phyloP scores from a whole-genome alignment of 2,113 vertebrate species.

The Steatornis caripensis region DNA sequence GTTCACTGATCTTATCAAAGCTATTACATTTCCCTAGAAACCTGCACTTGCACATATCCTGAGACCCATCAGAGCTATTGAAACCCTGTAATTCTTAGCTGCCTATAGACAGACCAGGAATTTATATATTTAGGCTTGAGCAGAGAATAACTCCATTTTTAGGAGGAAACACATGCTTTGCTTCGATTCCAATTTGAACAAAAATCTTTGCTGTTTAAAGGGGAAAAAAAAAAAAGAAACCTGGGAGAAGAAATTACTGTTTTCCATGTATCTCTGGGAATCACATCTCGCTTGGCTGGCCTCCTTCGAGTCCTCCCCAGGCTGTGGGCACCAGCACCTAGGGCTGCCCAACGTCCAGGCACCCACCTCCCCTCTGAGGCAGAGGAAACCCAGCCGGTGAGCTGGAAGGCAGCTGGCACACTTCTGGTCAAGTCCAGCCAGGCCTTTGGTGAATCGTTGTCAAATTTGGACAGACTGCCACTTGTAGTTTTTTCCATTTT shows the following conservation, averaged over 20 bases:
- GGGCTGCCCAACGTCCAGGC: not conserved
- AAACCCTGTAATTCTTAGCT: not conserved
- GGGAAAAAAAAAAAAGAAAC: not conserved
- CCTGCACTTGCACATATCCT: not conserved
- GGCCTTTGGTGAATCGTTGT: not conserved
- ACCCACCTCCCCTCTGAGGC: not conserved
- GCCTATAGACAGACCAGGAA: not conserved
- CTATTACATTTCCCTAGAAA: not conserved
- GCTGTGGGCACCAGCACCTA: not conserved
- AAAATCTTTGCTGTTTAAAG: not conserved
- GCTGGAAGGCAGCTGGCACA: not conserved
- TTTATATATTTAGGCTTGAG: not conserved
- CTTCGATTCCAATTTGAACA: not conserved
- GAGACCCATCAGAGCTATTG: not conserved
- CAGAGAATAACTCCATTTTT: not conserved
- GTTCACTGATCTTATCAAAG: not conserved
- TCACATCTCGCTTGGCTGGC: not conserved
- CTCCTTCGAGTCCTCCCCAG: not conserved
- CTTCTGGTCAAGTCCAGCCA: not conserved
- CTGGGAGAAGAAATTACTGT: not conserved
- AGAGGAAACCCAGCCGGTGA: fast-evolving
- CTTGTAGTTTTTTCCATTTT: not conserved
- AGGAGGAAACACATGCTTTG: not conserved
- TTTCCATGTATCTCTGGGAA: not conserved
- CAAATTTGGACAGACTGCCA: not conserved